Percentiles rank a stretch among this genome's conserved stretches.
Evolutionary conservation across 1,140 invertebrate genomes (phyloP).

Genomic region (Drosophila takahashii): DNA sequence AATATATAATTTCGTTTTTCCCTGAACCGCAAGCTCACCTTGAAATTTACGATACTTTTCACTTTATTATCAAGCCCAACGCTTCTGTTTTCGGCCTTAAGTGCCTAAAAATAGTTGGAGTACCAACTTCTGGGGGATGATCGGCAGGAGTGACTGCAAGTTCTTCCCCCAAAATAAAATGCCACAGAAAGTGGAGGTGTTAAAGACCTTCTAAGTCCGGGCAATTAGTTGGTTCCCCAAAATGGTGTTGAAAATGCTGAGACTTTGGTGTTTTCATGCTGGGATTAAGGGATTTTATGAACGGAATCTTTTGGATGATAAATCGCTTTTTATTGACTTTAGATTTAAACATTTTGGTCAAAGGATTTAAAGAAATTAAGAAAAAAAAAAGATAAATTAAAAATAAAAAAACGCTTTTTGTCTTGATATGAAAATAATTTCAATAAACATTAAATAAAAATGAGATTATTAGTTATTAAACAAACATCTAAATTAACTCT

Average conservation of each 20-base stretch:
- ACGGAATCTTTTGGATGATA: neutral
- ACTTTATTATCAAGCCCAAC: slow-evolving; percentile 51
- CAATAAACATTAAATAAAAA: too few relatives aligned
- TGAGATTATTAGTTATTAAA: too few relatives aligned
- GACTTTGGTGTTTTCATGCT: slow-evolving; percentile 44
- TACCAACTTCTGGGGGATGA: slow-evolving; percentile 37
- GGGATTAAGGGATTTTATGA: slow-evolving; percentile 28
- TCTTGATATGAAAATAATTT: too few relatives aligned
- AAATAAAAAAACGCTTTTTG: neutral
- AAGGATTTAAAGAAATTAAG: neutral
- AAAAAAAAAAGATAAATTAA: neutral
- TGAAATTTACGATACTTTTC: slow-evolving; percentile 72
- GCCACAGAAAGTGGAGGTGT: slow-evolving; percentile 3
- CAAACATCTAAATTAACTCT: too few relatives aligned
- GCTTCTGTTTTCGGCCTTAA: slow-evolving; percentile 24
- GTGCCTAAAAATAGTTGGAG: slow-evolving; percentile 41
- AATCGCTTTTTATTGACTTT: neutral
- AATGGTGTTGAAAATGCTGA: slow-evolving; percentile 56
- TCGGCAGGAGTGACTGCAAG: neutral
- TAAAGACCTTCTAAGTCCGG: slow-evolving; percentile 37
- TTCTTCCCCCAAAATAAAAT: slow-evolving; percentile 4
- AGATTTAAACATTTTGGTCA: neutral
- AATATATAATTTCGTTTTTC: slow-evolving; percentile 10
- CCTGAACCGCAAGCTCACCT: slow-evolving; percentile 41
- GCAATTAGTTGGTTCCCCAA: slow-evolving; percentile 52